A percentile compares a stretch with the other conserved stretches of the same genome.
phyloP scores from a whole-genome alignment of 2,797 vertebrate species.

The Xenentodon cancila region DNA sequence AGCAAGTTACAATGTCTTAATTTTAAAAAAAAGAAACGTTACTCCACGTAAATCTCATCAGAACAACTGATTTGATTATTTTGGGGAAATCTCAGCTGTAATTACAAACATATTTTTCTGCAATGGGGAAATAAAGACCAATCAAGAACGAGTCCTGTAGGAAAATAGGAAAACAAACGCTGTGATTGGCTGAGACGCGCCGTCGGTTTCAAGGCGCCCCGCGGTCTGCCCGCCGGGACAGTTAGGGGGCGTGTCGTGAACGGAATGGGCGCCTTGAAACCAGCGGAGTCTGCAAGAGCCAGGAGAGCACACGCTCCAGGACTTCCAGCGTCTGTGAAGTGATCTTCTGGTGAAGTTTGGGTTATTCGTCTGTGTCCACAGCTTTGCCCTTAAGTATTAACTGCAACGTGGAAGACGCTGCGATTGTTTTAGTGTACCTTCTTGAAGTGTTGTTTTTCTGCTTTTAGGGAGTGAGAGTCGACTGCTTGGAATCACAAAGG shows the following conservation, averaged over 20 bases:
- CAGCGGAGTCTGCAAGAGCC: constrained; percentile 73
- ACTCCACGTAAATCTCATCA: constrained; percentile 2
- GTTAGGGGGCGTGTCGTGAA: constrained; percentile 80
- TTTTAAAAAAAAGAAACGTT: not conserved
- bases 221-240: constrained; percentile 25
- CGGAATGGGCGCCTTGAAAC: constrained; percentile 85
- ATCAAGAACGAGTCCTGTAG: constrained; percentile 72
- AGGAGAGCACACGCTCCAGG: constrained; percentile 67
- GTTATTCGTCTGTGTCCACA: not conserved
- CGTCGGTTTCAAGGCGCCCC: constrained; percentile 70
- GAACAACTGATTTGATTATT: constrained; percentile 24
- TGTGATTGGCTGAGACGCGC: constrained; percentile 80
- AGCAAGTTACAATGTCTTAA: not conserved
- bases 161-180: constrained; percentile 88
- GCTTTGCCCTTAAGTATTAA: not conserved
- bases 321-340: constrained; percentile 62
- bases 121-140: constrained; percentile 68
- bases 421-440: not conserved
- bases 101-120: constrained; percentile 64
- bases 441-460: constrained; percentile 6
- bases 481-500: constrained; percentile 77
- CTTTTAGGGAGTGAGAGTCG: constrained; percentile 50
- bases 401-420: not conserved
- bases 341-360: constrained; percentile 43
- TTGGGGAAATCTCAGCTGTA: constrained; percentile 37